Conservation (phyloP, 2,888 invertebrate species). For the Mantis religiosa region DNA sequence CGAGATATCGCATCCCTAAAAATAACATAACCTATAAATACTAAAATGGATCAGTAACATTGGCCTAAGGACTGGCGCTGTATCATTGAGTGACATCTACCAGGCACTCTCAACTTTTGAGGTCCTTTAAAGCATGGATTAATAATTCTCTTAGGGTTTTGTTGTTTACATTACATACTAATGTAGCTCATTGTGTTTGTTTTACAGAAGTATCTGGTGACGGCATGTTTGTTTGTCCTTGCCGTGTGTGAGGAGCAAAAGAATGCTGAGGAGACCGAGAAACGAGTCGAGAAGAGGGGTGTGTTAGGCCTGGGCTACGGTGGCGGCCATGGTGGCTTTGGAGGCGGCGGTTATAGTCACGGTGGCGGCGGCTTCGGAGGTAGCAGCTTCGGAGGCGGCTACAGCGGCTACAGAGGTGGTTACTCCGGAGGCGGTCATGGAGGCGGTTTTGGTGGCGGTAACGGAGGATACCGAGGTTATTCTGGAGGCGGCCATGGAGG, state of each 20-base stretch:
- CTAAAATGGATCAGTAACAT: no score
- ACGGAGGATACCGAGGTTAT: no score
- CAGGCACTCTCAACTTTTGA: no score
- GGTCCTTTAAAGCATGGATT: no score
- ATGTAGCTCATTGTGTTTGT: background rate
- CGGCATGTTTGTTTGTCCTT: background rate
- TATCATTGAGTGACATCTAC: no score
- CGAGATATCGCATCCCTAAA: no score
- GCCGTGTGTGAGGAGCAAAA: background rate
- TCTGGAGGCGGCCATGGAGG: background rate
- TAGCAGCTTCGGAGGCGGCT: background rate
- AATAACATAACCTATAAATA: no score
- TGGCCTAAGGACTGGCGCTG: no score
- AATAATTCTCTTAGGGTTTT: no score
- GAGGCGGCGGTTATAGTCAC: constrained; percentile 53
- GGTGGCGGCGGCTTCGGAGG: constrained; percentile 23
- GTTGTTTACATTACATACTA: no score
- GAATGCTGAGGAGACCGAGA: constrained; percentile 45
- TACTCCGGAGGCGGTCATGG: background rate
- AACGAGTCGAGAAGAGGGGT: constrained; percentile 56
- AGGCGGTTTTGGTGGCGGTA: no score
- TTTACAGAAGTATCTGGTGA: background rate
- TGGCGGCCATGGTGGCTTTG: constrained; percentile 37
- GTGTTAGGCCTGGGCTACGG: constrained; percentile 59
- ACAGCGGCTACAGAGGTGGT: no score